These are phyloP conservation scores for Buathra laborator DNA, from an alignment of 2,888 invertebrate genomes.

Conservation along the genomic window DNA sequence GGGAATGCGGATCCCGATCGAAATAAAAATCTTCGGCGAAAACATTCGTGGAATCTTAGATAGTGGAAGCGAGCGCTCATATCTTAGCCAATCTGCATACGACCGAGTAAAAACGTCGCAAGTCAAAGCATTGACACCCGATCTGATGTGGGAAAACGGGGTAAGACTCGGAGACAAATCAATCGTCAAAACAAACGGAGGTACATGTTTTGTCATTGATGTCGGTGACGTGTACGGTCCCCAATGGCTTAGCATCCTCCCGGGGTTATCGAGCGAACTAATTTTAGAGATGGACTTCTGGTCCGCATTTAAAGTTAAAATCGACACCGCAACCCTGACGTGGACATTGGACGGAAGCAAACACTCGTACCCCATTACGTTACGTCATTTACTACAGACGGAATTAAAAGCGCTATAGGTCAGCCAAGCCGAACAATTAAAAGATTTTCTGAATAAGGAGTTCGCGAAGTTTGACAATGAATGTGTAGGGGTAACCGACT, in stretches of 20 bases:
- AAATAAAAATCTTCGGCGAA: constrained; percentile 23
- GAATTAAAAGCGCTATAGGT: neutral
- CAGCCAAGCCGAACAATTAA: neutral
- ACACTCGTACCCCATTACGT: constrained; percentile 30
- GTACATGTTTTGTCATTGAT: neutral
- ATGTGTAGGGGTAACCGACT: neutral
- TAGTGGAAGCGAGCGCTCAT: neutral
- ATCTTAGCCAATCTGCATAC: neutral
- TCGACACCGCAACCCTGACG: neutral
- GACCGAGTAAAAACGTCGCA: neutral
- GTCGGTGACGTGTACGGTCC: neutral
- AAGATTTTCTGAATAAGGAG: neutral
- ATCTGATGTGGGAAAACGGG: neutral
- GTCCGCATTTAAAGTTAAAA: neutral
- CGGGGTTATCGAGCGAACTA: neutral
- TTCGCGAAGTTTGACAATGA: neutral
- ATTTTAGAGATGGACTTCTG: neutral
- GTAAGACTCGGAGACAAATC: constrained; percentile 18
- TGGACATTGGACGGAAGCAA: constrained; percentile 32
- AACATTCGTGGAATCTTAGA: neutral
- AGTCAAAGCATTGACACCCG: neutral
- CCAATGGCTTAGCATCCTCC: constrained; percentile 18
- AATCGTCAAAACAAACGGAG: neutral
- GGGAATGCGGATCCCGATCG: neutral
- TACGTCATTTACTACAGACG: neutral